Conservation (phyloP, 2,113 vertebrate genomes). For the Heterocephalus glaber region DNA sequence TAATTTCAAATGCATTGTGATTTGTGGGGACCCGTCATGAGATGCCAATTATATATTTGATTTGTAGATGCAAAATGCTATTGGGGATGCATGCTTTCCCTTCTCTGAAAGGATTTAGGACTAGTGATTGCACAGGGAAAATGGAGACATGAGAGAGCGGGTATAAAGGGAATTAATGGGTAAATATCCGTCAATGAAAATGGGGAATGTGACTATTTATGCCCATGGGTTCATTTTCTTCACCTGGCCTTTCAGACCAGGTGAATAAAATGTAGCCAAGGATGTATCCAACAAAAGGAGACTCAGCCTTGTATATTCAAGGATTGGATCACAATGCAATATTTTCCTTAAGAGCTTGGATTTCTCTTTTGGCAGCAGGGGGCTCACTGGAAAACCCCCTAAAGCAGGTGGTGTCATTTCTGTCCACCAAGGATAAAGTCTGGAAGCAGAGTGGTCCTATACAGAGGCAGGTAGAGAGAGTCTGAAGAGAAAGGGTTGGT, state of each 20-base stretch:
- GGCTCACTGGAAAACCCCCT: neutral
- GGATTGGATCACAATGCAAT: neutral
- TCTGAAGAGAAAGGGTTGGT: neutral
- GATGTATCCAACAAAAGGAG: neutral
- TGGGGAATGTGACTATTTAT: slow-evolving; percentile 23
- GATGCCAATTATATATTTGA: slow-evolving; percentile 76
- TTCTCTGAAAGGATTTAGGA: slow-evolving; percentile 69
- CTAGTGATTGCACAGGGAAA: slow-evolving; percentile 71
- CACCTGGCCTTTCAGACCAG: slow-evolving; percentile 30
- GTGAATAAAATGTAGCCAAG: slow-evolving; percentile 19
- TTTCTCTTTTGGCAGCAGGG: neutral
- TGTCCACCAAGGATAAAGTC: neutral
- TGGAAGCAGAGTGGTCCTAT: no score
- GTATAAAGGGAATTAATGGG: slow-evolving; percentile 63
- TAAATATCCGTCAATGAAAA: slow-evolving; percentile 53
- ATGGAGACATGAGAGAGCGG: slow-evolving; percentile 49
- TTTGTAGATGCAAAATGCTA: slow-evolving; percentile 77
- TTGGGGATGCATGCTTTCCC: slow-evolving; percentile 61
- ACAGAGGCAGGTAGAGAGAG: neutral
- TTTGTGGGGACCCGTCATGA: slow-evolving; percentile 74
- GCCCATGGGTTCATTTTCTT: slow-evolving; percentile 48
- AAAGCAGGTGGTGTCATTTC: neutral
- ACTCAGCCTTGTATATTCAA: neutral
- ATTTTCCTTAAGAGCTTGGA: rapidly evolving
- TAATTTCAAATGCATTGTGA: slow-evolving; percentile 76